phyloP scores from a whole-genome alignment of 2,797 vertebrate genomes.

The Parambassis ranga region DNA sequence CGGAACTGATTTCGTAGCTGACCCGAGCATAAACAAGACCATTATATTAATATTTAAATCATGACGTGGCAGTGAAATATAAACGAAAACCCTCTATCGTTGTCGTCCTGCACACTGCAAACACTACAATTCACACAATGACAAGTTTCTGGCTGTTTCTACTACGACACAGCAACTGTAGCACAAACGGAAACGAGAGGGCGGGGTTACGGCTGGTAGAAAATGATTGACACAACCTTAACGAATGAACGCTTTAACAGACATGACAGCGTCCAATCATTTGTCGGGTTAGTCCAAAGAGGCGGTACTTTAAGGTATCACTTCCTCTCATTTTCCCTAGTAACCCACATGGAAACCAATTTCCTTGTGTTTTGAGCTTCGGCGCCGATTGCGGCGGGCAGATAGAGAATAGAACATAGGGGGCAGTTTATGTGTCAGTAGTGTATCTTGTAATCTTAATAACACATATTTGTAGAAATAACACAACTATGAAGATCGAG shows the following conservation, averaged over 20 bases:
- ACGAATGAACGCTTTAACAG: conserved; percentile 46
- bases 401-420: neutral
- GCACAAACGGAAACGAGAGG: conserved; percentile 63
- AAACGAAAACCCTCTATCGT: fast-evolving
- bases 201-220: neutral
- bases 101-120: neutral
- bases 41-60: too few species aligned
- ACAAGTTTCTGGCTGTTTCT: conserved; percentile 55
- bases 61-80: fast-evolving
- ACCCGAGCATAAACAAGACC: neutral
- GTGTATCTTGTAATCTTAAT: neutral
- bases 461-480: neutral
- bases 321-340: conserved; percentile 79
- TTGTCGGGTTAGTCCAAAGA: neutral
- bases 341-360: conserved; percentile 86
- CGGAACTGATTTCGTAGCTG: conserved; percentile 25
- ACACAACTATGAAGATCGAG: conserved; percentile 92
- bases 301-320: conserved; percentile 26
- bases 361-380: conserved; percentile 71
- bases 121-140: neutral
- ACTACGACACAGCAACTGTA: conserved; percentile 32
- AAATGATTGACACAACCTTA: conserved; percentile 15
- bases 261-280: conserved; percentile 38
- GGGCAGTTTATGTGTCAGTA: neutral
- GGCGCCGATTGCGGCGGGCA: conserved; percentile 56